Conservation (phyloP, 2,113 vertebrate species). For the Calypte anna region DNA sequence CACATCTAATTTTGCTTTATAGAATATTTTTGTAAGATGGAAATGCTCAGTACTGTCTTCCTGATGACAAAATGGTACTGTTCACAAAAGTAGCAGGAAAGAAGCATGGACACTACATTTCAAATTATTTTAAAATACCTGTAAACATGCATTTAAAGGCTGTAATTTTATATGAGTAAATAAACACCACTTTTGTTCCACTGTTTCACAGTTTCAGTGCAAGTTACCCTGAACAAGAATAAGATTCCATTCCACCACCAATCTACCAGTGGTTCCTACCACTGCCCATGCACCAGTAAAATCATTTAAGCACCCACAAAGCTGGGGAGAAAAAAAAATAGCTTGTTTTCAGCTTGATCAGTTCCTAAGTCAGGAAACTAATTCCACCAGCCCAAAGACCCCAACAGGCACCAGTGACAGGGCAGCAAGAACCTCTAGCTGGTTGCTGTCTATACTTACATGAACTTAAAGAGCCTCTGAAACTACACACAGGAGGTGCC, state of each 20-base stretch:
- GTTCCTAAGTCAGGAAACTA: not conserved
- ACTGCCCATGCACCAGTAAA: not conserved
- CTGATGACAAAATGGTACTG: not conserved
- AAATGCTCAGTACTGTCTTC: not conserved
- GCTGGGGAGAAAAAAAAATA: not conserved
- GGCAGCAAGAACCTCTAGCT: not conserved
- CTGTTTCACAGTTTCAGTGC: not conserved
- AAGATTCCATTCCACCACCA: not conserved
- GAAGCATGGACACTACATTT: not conserved
- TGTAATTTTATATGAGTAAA: not conserved
- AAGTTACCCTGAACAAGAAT: not conserved
- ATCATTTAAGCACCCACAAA: not conserved
- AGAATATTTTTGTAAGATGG: not conserved
- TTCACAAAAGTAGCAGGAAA: not conserved
- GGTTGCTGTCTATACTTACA: not conserved
- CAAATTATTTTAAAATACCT: not conserved
- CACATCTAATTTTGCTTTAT: not conserved
- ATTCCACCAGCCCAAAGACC: not conserved
- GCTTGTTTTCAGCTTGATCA: not conserved
- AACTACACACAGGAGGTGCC: accelerated
- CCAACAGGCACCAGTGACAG: not conserved
- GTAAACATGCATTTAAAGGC: not conserved
- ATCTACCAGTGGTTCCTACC: not conserved
- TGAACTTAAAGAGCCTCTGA: not conserved
- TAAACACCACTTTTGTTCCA: not conserved